phyloP scores from a whole-genome alignment of 2,113 vertebrate species.

The Eublepharis macularius region DNA sequence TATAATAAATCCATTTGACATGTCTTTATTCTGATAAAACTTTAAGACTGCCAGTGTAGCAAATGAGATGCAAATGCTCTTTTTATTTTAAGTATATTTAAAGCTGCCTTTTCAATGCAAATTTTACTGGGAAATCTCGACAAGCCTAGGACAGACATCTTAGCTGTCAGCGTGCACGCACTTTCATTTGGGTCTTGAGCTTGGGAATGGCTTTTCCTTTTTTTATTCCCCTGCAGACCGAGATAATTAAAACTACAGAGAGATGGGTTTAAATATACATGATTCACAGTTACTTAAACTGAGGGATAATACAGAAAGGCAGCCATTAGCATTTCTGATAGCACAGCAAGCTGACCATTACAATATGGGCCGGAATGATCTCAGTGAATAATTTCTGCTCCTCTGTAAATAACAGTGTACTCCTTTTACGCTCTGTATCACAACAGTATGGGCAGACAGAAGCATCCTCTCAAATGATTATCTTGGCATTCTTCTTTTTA shows the following conservation, averaged over 20 bases:
- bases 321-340: conserved; percentile 75
- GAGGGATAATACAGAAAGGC: conserved; percentile 74
- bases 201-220: conserved; percentile 70
- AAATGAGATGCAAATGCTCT: conserved; percentile 98
- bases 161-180: conserved; percentile 78
- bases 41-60: conserved; percentile 94
- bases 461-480: conserved; percentile 44
- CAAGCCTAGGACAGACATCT: conserved; percentile 86
- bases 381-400: neutral
- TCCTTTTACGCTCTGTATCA: conserved; percentile 17
- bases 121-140: conserved; percentile 90
- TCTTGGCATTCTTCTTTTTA: too few species aligned
- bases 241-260: conserved; percentile 87
- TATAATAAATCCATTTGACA: conserved; percentile 96
- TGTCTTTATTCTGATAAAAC: conserved; percentile 98
- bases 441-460: conserved; percentile 17
- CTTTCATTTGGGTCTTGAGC: conserved; percentile 78
- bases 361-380: conserved; percentile 4
- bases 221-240: conserved; percentile 75
- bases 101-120: conserved; percentile 89
- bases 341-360: conserved; percentile 52
- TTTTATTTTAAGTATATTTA: conserved; percentile 93
- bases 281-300: conserved; percentile 77
- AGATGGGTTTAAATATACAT: conserved; percentile 82
- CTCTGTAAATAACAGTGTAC: conserved; percentile 24